Percentiles rank a stretch among this genome's conserved stretches.
Evolutionary conservation across 2,113 vertebrate species (phyloP).

Genomic region (Carassius carassius): DNA sequence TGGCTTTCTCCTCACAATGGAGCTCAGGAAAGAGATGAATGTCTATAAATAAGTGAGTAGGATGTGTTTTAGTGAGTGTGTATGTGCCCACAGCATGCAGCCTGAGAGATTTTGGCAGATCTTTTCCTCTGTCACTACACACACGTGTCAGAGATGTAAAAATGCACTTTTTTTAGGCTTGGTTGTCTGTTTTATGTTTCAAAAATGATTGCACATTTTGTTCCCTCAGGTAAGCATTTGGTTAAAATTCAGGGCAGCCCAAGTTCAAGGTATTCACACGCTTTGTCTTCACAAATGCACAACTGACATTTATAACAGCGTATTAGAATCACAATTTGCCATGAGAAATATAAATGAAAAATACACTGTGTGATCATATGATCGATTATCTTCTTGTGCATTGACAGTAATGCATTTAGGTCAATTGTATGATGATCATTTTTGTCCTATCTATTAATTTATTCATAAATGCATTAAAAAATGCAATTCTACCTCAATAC

Average conservation of each 20-base stretch:
- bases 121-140: not conserved
- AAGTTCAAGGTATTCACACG: constrained; percentile 69
- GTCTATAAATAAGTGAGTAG: constrained; percentile 82
- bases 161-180: not conserved
- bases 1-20: constrained; percentile 77
- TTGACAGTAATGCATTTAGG: too few species aligned
- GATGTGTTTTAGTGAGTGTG: constrained; percentile 40
- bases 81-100: constrained; percentile 25
- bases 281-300: not conserved
- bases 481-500: too few species aligned
- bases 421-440: too few species aligned
- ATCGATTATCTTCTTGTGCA: too few species aligned
- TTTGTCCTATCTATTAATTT: too few species aligned
- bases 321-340: too few species aligned
- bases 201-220: constrained; percentile 16
- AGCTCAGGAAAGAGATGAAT: constrained; percentile 78
- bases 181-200: not conserved
- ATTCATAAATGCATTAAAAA: too few species aligned
- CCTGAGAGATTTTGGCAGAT: not conserved
- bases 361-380: too few species aligned
- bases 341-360: too few species aligned
- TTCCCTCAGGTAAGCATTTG: constrained; percentile 71
- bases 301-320: not conserved
- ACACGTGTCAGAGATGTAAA: not conserved
- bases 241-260: constrained; percentile 77